These are phyloP conservation scores for Fragum fragum DNA, from an alignment of 2,888 invertebrate genomes.

Conservation along the genomic window DNA sequence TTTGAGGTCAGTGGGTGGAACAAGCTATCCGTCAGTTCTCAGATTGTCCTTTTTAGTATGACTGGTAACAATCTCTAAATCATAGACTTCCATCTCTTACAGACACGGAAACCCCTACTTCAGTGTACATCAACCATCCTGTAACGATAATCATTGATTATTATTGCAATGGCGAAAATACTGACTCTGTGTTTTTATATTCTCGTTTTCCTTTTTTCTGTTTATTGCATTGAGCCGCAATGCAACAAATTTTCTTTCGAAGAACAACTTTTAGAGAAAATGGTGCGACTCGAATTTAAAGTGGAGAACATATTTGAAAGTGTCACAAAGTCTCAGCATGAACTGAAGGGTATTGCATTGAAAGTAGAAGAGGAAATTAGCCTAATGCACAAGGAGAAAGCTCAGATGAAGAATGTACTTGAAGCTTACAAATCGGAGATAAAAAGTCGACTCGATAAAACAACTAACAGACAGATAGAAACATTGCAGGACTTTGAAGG, in stretches of 20 bases:
- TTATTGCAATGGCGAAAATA: not conserved
- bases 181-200: not conserved
- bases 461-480: not conserved
- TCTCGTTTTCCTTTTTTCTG: not conserved
- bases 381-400: not conserved
- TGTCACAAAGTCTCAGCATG: not conserved
- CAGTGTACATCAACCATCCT: no score
- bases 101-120: no score
- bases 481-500: not conserved
- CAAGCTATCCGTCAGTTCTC: no score
- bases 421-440: not conserved
- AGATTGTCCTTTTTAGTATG: no score
- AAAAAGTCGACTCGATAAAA: not conserved
- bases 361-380: not conserved
- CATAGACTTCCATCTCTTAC: no score
- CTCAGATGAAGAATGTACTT: not conserved
- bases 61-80: no score
- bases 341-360: not conserved
- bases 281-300: not conserved
- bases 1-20: no score
- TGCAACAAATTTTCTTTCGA: constrained; percentile 6
- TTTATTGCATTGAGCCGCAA: not conserved
- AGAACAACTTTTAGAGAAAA: not conserved
- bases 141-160: no score
- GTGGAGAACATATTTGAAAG: not conserved